phyloP scores from a whole-genome alignment of 1,140 invertebrate species.

The Asobara japonica region DNA sequence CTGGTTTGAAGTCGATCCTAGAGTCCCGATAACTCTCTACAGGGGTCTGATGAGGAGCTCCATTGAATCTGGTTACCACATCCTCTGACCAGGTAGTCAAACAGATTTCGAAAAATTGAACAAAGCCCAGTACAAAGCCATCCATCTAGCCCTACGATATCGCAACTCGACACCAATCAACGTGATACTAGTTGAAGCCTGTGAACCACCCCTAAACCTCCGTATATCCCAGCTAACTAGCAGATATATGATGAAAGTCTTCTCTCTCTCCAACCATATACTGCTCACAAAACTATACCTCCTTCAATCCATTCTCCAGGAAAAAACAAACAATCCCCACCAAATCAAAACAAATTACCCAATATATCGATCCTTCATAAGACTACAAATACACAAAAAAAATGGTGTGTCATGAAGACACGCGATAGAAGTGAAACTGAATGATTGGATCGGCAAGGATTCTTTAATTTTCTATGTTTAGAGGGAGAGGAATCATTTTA shows the following conservation, averaged over 20 bases:
- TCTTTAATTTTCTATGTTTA: too few species aligned
- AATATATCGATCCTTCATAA: too few species aligned
- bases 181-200: slow-evolving; percentile 3
- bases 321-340: background rate
- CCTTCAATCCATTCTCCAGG: background rate
- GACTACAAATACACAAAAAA: too few species aligned
- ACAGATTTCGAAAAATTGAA: background rate
- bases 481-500: too few species aligned
- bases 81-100: background rate
- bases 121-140: background rate
- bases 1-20: background rate
- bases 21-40: background rate
- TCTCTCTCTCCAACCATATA: background rate
- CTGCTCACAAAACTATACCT: background rate
- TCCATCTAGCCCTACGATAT: background rate
- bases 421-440: too few species aligned
- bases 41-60: background rate
- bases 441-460: too few species aligned
- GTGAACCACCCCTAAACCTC: background rate
- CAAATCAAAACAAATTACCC: too few species aligned
- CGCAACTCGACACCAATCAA: slow-evolving; percentile 9
- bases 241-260: background rate
- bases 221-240: background rate
- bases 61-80: background rate
- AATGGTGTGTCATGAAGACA: too few species aligned